Evolutionary conservation across 2,797 vertebrate genomes (phyloP).

Genomic region (Rhinoraja longicauda): DNA sequence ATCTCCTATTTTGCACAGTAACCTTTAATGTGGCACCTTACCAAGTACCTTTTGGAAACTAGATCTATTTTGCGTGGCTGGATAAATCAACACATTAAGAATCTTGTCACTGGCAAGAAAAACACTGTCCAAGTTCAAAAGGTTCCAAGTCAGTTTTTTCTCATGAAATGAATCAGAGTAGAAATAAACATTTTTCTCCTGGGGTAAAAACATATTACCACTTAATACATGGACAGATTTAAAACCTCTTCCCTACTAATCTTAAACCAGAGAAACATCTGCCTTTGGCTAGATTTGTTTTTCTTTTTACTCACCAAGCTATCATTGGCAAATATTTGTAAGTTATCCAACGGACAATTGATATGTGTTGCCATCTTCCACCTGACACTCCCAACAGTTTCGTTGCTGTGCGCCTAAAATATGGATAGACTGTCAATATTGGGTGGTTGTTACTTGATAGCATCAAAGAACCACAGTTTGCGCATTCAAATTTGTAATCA

Average conservation of each 20-base stretch:
- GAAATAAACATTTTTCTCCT: background rate
- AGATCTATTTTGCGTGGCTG: too few relatives aligned
- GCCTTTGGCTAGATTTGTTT: background rate
- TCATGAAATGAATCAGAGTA: background rate
- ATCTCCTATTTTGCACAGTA: too few relatives aligned
- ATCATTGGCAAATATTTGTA: constrained; percentile 97
- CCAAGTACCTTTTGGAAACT: too few relatives aligned
- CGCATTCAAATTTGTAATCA: background rate
- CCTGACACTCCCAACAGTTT: constrained; percentile 89
- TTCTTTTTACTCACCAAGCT: constrained; percentile 75
- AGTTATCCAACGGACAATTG: constrained; percentile 90
- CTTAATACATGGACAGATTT: background rate
- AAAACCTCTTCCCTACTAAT: background rate
- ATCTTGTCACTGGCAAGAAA: too few relatives aligned
- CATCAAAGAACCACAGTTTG: background rate
- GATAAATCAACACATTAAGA: too few relatives aligned
- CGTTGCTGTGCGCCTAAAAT: constrained; percentile 92
- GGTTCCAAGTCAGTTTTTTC: background rate
- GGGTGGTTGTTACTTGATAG: background rate
- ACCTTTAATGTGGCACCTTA: too few relatives aligned
- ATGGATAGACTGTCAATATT: background rate
- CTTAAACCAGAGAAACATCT: background rate
- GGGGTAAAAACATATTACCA: background rate
- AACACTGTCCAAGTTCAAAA: background rate
- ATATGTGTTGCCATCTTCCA: constrained; percentile 95